A percentile compares a stretch with the other conserved stretches of the same genome.
Evolutionary conservation across 2,113 vertebrate genomes (phyloP).

Genomic region (rabbit (Oryctolagus cuniculus)): DNA sequence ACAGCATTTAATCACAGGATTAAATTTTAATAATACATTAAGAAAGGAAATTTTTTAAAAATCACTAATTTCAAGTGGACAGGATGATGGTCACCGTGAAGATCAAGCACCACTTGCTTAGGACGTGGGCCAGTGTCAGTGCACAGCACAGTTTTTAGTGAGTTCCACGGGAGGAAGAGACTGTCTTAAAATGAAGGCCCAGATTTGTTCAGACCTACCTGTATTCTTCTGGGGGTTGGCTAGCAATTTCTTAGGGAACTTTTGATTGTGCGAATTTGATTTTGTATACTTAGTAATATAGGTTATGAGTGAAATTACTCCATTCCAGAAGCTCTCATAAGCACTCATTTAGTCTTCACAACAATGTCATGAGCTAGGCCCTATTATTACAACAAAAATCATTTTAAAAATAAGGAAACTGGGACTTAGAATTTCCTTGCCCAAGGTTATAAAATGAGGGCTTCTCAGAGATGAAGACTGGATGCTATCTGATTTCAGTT

Average conservation of each 20-base stretch:
- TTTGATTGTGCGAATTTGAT: conserved; percentile 26
- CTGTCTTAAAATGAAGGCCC: conserved; percentile 51
- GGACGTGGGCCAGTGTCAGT: conserved; percentile 9
- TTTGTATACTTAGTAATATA: not conserved
- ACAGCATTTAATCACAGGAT: no score
- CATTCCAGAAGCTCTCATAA: not conserved
- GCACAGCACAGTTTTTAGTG: conserved; percentile 31
- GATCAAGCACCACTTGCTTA: conserved; percentile 10
- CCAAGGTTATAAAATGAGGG: not conserved
- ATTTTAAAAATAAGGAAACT: conserved; percentile 42
- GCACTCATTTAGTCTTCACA: not conserved
- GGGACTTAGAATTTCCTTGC: not conserved
- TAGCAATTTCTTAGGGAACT: not conserved
- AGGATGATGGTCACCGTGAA: conserved; percentile 39
- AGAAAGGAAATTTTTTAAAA: no score
- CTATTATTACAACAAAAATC: not conserved
- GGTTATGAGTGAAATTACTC: not conserved
- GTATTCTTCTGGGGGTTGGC: not conserved
- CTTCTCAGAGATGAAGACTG: not conserved
- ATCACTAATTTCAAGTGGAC: conserved; percentile 24
- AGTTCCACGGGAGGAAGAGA: conserved; percentile 23
- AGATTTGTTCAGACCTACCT: conserved; percentile 46
- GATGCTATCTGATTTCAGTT: not conserved
- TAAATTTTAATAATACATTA: no score
- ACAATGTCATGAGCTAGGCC: not conserved